Evolutionary conservation across 2,113 vertebrate species (phyloP), one percentile per base, ranked within the genome.

Genomic region (Crotalus tigris): DNA sequence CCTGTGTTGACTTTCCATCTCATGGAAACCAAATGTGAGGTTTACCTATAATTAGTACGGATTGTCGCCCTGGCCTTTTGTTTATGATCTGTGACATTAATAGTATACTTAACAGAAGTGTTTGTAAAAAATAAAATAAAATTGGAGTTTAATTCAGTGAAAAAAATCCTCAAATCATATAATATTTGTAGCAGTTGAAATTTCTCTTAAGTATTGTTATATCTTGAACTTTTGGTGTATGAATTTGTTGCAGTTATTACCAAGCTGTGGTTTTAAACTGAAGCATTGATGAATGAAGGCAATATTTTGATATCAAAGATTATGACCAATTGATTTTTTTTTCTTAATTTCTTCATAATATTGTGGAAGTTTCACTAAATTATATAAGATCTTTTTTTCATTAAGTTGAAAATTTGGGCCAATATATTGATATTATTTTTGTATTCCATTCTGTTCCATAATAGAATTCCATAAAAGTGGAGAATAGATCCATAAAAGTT

Each of bases 11-110:
- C 95, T 96, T 92, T 95, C 96, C 97, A 94, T 94, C 86, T 94
- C 96, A 97, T 96, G 96, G 90, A 96, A 51, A 96, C 90, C 94
- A 96, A 92, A 92, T 95, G 55, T 24, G 96, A 88, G 91, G 91
- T 93, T 94, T 96, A 21, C 91, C 87, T 87, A 93, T 92, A 94
- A 94, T 53, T 86, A 96, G 91, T 93, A 15, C 17, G 53, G 94
- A 96, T 94, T 96, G 92, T 75, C 94, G 93, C 94, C 94, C 94
- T 94, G 61, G 64, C 64, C 10, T 92, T 55, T 81, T 89, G 90
- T 89, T 6, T 93, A 21, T 94, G 44, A 93, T 92, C 53, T 93
- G 81, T 64, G 92, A 90, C 3, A 26, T 89, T 93, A 33, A 24
- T 87, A 69, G 51, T n/a, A 6, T 29, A 11, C 49, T 64, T 51